phyloP scores from a whole-genome alignment of 2,888 invertebrate species.

The Athripsodes cinereus region DNA sequence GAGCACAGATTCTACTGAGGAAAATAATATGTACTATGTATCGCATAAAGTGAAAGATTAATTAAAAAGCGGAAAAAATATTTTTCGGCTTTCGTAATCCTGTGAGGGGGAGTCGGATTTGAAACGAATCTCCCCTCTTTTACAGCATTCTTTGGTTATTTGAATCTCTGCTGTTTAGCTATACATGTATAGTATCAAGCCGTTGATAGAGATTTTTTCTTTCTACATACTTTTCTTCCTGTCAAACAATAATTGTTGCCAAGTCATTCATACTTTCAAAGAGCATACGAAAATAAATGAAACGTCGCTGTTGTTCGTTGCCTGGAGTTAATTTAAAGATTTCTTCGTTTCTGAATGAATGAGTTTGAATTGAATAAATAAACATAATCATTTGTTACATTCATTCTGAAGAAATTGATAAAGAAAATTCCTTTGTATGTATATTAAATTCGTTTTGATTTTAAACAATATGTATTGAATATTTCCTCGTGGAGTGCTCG shows the following conservation, averaged over 20 bases:
- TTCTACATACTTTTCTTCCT: constrained; percentile 12
- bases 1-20: too few relatives aligned
- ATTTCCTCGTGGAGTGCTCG: too few relatives aligned
- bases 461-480: too few relatives aligned
- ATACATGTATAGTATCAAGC: constrained; percentile 50
- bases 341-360: too few relatives aligned
- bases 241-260: constrained; percentile 18
- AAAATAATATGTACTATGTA: background rate
- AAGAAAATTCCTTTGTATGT: too few relatives aligned
- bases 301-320: background rate
- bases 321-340: too few relatives aligned
- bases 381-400: too few relatives aligned
- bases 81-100: constrained; percentile 21
- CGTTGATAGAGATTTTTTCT: constrained; percentile 50
- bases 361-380: background rate
- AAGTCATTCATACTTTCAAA: constrained; percentile 16
- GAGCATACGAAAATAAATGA: constrained; percentile 1
- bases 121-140: background rate
- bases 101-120: constrained; percentile 1
- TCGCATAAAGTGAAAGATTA: constrained; percentile 10
- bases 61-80: constrained; percentile 21
- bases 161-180: background rate
- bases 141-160: background rate
- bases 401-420: too few relatives aligned
- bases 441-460: too few relatives aligned